Evolutionary conservation across 2,888 invertebrate genomes (phyloP).

Genomic region (Sminthurides aquaticus): DNA sequence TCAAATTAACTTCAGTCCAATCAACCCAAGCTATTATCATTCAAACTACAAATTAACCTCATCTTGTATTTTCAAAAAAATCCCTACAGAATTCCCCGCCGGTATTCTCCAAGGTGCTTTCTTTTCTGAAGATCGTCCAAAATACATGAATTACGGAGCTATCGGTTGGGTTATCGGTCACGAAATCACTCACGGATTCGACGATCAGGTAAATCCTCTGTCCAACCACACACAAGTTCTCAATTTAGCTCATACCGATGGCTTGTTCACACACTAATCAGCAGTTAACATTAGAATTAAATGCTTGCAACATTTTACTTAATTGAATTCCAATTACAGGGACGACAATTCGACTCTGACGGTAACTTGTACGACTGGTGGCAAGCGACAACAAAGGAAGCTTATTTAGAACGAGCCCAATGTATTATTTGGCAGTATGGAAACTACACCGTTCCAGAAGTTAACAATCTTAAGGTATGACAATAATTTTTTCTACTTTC

Average conservation of each 20-base stretch:
- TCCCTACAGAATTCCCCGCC: conserved; percentile 83
- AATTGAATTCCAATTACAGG: conserved; percentile 48
- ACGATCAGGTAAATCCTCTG: conserved; percentile 57
- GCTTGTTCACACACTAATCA: background rate
- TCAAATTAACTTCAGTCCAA: too few species aligned
- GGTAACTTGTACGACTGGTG: conserved; percentile 93
- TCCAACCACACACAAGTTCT: background rate
- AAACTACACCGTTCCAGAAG: conserved; percentile 74
- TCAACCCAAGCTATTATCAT: too few species aligned
- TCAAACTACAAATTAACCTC: conserved; percentile 14
- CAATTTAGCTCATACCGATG: background rate
- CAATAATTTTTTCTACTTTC: background rate
- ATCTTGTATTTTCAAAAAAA: background rate
- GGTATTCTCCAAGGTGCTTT: conserved; percentile 87
- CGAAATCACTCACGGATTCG: conserved; percentile 72
- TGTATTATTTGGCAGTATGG: conserved; percentile 92
- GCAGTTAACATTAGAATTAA: background rate
- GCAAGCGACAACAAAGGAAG: conserved; percentile 71
- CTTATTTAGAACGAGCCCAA: conserved; percentile 73
- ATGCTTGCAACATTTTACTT: background rate
- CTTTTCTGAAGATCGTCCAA: conserved; percentile 78
- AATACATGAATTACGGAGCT: conserved; percentile 85
- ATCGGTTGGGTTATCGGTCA: conserved; percentile 84
- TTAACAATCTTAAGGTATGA: conserved; percentile 60
- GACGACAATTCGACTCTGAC: conserved; percentile 83